Percentiles rank a stretch among this genome's conserved stretches.
These are phyloP conservation scores for Cynodonichthys magdalenae DNA, from an alignment of 2,797 vertebrate species.

Conservation along the genomic window DNA sequence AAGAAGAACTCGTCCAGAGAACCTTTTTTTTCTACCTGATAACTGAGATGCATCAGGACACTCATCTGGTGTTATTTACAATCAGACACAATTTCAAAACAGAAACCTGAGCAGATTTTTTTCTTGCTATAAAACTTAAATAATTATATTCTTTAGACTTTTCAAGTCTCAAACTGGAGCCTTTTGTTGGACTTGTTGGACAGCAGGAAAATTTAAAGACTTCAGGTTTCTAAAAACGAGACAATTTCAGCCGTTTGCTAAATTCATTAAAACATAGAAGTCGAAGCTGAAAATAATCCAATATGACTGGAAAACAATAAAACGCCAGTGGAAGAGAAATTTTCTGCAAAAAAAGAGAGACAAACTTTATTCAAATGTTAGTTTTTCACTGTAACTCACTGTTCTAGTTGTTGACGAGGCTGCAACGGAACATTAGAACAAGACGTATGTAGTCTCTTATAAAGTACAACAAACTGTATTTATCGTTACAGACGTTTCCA, in stretches of 20 bases:
- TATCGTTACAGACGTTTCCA: too few relatives aligned
- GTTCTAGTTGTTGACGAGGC: constrained; percentile 34
- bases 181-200: too few relatives aligned
- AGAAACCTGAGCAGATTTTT: constrained; percentile 34
- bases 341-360: too few relatives aligned
- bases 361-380: constrained; percentile 62
- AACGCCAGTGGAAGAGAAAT: constrained; percentile 54
- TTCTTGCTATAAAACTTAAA: constrained; percentile 10
- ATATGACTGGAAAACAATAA: constrained; percentile 29
- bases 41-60: too few relatives aligned
- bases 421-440: constrained; percentile 38
- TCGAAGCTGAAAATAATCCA: constrained; percentile 23
- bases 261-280: constrained; percentile 28
- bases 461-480: too few relatives aligned
- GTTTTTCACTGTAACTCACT: constrained; percentile 23
- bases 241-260: neutral
- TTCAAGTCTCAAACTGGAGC: neutral
- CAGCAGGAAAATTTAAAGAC: neutral
- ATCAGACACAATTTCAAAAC: constrained; percentile 4
- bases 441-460: too few relatives aligned
- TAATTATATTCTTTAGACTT: constrained; percentile 1
- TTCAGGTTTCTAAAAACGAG: neutral
- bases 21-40: too few relatives aligned
- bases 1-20: too few relatives aligned
- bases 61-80: constrained; percentile 35